These are phyloP conservation scores for Grammomys surdaster DNA, from an alignment of 2,113 vertebrate genomes.

Conservation along the genomic window DNA sequence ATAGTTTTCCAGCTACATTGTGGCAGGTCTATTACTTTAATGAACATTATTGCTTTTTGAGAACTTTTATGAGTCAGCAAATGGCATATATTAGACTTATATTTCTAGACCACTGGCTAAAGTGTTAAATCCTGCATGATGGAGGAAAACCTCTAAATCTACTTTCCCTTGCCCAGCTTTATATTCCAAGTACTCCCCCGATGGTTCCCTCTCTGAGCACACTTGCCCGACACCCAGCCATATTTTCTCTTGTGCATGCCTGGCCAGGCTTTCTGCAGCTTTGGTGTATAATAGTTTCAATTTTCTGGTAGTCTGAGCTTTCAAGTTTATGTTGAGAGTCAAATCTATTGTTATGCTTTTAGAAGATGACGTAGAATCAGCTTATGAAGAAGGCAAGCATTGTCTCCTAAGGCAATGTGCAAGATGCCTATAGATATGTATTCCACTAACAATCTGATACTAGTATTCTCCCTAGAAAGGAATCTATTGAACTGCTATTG, in stretches of 20 bases:
- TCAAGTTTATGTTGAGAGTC: neutral
- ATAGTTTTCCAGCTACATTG: conserved; percentile 12
- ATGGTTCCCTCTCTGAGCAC: neutral
- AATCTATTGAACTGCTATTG: neutral
- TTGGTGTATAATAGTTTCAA: neutral
- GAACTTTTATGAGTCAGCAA: neutral
- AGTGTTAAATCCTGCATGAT: neutral
- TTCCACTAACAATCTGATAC: neutral
- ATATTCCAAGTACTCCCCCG: neutral
- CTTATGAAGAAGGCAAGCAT: neutral
- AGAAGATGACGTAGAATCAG: neutral
- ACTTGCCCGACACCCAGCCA: neutral
- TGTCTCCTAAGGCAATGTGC: neutral
- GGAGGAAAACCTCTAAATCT: neutral
- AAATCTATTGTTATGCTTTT: neutral
- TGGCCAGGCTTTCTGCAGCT: neutral
- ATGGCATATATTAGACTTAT: neutral
- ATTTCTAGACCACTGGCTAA: conserved; percentile 5
- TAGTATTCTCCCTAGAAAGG: neutral
- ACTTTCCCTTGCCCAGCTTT: neutral
- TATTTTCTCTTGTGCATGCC: rapidly evolving
- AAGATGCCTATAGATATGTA: neutral
- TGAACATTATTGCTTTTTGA: conserved; percentile 9
- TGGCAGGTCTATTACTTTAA: conserved; percentile 51
- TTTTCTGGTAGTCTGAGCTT: neutral